Conservation (phyloP, 1,140 invertebrate genomes). For the Neodiprion pinetum region DNA sequence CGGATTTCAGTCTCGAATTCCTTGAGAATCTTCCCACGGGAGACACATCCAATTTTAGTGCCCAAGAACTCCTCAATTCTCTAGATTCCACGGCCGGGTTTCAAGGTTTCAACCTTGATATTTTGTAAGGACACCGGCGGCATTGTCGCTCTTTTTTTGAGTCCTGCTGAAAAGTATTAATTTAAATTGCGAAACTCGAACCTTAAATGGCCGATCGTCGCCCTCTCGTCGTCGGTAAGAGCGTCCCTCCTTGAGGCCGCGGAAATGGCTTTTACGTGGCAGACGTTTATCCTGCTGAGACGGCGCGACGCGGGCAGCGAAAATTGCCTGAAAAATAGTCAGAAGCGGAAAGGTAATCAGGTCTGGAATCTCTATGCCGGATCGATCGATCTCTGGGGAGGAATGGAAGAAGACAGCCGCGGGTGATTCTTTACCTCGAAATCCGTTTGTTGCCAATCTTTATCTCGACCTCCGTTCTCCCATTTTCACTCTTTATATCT, state of each 20-base stretch:
- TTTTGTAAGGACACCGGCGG: conserved; percentile 48
- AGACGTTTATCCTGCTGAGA: too few species aligned
- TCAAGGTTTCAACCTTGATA: conserved; percentile 62
- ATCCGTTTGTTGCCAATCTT: neutral
- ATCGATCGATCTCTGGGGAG: too few species aligned
- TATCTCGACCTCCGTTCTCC: too few species aligned
- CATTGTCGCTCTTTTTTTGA: conserved; percentile 8
- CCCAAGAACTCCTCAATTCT: conserved; percentile 80
- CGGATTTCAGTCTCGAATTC: conserved; percentile 82
- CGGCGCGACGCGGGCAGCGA: too few species aligned
- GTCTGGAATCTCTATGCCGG: too few species aligned
- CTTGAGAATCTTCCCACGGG: conserved; percentile 77
- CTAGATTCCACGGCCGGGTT: conserved; percentile 62
- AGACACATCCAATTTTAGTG: conserved; percentile 74
- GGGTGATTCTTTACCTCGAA: too few species aligned
- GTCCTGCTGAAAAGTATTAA: neutral
- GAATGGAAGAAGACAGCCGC: too few species aligned
- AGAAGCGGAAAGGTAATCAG: too few species aligned
- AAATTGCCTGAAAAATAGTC: too few species aligned
- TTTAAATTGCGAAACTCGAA: neutral
- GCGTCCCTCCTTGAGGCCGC: neutral
- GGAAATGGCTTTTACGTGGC: neutral
- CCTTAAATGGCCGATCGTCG: neutral
- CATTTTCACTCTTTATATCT: too few species aligned
- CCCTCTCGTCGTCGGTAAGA: neutral